These are phyloP conservation scores for Gryllus bimaculatus DNA, from an alignment of 1,140 invertebrate species.

Conservation along the genomic window DNA sequence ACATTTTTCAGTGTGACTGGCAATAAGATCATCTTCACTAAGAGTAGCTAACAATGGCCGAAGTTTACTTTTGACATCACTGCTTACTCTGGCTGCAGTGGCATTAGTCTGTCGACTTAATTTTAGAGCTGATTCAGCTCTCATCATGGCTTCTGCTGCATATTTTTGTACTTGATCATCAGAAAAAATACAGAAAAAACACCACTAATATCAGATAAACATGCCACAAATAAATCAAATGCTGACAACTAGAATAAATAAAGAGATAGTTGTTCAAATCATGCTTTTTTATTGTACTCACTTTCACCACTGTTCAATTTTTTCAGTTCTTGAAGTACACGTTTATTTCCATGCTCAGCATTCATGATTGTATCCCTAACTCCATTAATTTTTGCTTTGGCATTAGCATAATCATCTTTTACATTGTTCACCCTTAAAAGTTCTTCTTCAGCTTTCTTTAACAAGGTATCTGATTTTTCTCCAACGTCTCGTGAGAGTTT, in stretches of 20 bases:
- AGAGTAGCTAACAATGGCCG: slow-evolving; percentile 39
- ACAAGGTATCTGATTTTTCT: background rate
- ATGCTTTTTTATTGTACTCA: background rate
- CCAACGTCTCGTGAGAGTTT: background rate
- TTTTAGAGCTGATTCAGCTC: slow-evolving; percentile 14
- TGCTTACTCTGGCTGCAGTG: slow-evolving; percentile 35
- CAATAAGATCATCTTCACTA: background rate
- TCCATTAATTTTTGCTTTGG: background rate
- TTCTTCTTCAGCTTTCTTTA: background rate
- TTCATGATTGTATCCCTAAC: background rate
- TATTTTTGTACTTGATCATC: slow-evolving; percentile 23
- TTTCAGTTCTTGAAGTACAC: background rate
- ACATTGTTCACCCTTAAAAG: background rate
- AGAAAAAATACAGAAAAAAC: slow-evolving; percentile 13
- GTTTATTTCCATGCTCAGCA: background rate
- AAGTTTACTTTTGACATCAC: slow-evolving; percentile 33
- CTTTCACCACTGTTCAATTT: background rate
- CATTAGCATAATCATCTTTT: background rate
- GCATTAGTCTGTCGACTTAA: slow-evolving; percentile 35
- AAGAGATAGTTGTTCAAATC: background rate
- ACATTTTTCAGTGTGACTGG: slow-evolving; percentile 30
- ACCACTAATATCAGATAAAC: slow-evolving; percentile 7
- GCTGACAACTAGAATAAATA: background rate
- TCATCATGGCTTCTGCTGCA: slow-evolving; percentile 14
- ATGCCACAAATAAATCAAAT: background rate